phyloP scores from a whole-genome alignment of 2,113 vertebrate genomes.

The Eurystomus gularis region DNA sequence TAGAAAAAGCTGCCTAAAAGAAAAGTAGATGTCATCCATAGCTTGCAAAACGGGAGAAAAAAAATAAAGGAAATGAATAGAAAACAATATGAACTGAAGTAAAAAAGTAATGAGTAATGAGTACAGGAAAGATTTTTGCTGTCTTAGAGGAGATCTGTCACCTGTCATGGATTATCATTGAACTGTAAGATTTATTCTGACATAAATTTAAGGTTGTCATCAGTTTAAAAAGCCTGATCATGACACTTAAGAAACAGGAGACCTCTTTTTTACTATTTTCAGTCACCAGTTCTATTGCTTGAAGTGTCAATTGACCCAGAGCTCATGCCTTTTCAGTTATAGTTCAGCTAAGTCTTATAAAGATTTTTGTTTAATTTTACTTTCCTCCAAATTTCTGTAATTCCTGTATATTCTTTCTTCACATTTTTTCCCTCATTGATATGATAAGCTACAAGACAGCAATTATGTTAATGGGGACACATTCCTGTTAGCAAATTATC shows the following conservation, averaged over 20 bases:
- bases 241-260: not conserved
- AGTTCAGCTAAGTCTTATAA: not conserved
- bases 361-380: not conserved
- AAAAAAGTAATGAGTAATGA: not conserved
- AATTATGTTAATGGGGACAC: not conserved
- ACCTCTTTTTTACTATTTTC: not conserved
- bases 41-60: not conserved
- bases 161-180: not conserved
- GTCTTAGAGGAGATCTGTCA: not conserved
- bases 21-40: not conserved
- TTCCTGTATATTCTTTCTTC: not conserved
- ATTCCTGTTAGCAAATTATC: not conserved
- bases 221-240: not conserved
- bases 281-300: not conserved
- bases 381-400: not conserved
- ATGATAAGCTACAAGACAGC: not conserved
- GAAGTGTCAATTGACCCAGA: not conserved
- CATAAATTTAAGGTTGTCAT: not conserved
- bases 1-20: not conserved
- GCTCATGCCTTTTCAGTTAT: not conserved
- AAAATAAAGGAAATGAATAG: not conserved
- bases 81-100: not conserved
- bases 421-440: not conserved
- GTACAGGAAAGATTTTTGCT: not conserved
- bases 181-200: not conserved